phyloP scores from a whole-genome alignment of 2,888 invertebrate species.

The Caenorhabditis becei region DNA sequence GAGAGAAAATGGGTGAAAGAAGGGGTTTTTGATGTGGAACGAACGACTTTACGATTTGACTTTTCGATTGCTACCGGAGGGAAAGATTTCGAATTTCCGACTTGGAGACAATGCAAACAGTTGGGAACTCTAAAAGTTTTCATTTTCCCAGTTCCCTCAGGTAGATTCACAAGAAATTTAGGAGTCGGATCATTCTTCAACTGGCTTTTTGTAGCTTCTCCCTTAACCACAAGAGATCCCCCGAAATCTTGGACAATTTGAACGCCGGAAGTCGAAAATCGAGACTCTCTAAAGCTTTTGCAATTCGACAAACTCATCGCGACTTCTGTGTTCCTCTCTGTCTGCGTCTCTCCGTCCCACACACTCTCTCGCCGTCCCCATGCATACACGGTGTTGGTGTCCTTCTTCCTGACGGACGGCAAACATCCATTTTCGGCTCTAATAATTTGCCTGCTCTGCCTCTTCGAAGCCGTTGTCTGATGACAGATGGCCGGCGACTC shows the following conservation, averaged over 20 bases:
- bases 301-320: conserved; percentile 41
- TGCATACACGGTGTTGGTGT: conserved; percentile 53
- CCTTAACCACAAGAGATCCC: neutral
- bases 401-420: conserved; percentile 56
- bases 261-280: neutral
- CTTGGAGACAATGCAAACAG: too few species aligned
- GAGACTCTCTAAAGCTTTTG: conserved; percentile 32
- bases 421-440: conserved; percentile 60
- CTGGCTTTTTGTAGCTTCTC: too few species aligned
- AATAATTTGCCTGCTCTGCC: conserved; percentile 51
- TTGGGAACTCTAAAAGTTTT: too few species aligned
- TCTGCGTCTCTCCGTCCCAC: conserved; percentile 33
- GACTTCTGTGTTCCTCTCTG: conserved; percentile 36
- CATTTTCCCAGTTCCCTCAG: too few species aligned
- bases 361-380: conserved; percentile 46
- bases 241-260: conserved; percentile 10
- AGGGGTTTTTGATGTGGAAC: conserved; percentile 23
- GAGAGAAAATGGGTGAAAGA: neutral
- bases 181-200: too few species aligned
- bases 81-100: too few species aligned
- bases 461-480: conserved; percentile 46
- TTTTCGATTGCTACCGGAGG: neutral
- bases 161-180: too few species aligned
- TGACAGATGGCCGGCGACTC: conserved; percentile 55
- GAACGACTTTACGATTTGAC: conserved; percentile 35